Evolutionary conservation across 2,113 vertebrate genomes (phyloP).

Genomic region (Laticauda laticaudata): DNA sequence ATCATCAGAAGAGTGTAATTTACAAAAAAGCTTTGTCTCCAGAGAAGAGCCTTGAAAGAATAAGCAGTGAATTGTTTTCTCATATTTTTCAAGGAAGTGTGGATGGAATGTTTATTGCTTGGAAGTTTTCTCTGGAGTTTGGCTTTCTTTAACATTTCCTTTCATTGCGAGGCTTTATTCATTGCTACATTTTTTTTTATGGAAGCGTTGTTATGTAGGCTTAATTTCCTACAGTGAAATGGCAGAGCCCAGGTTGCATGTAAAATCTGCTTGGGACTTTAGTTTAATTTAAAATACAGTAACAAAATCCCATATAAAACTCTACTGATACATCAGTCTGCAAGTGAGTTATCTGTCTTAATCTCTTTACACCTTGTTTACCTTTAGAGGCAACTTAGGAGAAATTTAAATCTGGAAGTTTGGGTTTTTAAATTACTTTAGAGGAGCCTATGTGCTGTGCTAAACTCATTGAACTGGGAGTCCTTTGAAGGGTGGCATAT

Average conservation of each 20-base stretch:
- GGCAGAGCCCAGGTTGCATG: constrained; percentile 2
- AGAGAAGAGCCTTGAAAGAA: constrained; percentile 30
- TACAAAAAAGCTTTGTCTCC: not conserved
- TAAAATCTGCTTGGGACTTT: constrained; percentile 4
- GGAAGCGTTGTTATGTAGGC: constrained; percentile 1
- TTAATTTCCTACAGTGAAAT: constrained; percentile 25
- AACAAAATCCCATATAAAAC: constrained; percentile 26
- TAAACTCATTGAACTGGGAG: not conserved
- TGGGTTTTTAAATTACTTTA: not conserved
- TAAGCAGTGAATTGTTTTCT: constrained; percentile 30
- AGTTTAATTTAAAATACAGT: constrained; percentile 19
- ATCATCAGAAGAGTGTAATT: constrained; percentile 38
- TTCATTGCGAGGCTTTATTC: constrained; percentile 29
- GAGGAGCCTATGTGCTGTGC: not conserved
- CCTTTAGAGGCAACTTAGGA: not conserved
- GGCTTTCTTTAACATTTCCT: constrained; percentile 3
- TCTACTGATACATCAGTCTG: constrained; percentile 13
- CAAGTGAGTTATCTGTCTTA: constrained; percentile 27
- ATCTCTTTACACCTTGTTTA: not conserved
- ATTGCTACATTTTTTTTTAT: constrained; percentile 18
- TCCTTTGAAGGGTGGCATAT: not conserved
- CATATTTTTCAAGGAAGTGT: constrained; percentile 5
- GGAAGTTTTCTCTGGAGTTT: constrained; percentile 14
- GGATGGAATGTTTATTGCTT: constrained; percentile 42
- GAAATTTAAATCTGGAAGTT: not conserved